phyloP scores from a whole-genome alignment of 2,113 vertebrate species.

The Brevimyrus niger region DNA sequence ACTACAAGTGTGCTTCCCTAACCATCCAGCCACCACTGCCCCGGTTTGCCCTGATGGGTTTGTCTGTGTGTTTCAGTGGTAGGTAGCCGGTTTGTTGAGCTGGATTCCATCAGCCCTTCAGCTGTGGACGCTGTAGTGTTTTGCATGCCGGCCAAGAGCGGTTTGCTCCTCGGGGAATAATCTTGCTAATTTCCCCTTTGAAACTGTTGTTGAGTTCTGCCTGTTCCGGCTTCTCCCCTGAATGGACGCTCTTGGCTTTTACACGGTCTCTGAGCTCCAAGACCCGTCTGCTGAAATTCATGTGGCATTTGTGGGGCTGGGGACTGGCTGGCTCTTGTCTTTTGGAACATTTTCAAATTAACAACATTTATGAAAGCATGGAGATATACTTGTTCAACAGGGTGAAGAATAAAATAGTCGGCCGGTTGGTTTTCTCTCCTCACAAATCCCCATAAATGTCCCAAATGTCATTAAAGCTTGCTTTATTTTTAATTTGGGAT shows the following conservation, averaged over 20 bases:
- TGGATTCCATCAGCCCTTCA: not conserved
- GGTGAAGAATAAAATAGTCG: not conserved
- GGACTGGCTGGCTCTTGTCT: not conserved
- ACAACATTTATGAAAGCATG: not conserved
- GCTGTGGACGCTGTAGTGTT: not conserved
- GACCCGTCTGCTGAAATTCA: not conserved
- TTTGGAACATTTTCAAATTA: not conserved
- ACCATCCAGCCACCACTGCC: too few relatives aligned
- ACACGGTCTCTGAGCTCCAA: not conserved
- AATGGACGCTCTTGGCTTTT: not conserved
- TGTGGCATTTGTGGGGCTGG: not conserved
- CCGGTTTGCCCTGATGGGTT: not conserved
- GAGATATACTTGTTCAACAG: not conserved
- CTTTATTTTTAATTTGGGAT: not conserved
- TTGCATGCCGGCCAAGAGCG: not conserved
- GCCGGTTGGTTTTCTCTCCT: constrained; percentile 1
- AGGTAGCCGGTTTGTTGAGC: not conserved
- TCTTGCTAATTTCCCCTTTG: not conserved
- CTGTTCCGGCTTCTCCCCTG: not conserved
- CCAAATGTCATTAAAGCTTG: constrained; percentile 20
- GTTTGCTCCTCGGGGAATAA: not conserved
- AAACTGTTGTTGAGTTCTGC: not conserved
- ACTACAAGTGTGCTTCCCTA: too few relatives aligned
- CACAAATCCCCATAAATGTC: not conserved
- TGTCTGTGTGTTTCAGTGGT: not conserved